phyloP scores from a whole-genome alignment of 2,113 vertebrate species.

The Origma solitaria region DNA sequence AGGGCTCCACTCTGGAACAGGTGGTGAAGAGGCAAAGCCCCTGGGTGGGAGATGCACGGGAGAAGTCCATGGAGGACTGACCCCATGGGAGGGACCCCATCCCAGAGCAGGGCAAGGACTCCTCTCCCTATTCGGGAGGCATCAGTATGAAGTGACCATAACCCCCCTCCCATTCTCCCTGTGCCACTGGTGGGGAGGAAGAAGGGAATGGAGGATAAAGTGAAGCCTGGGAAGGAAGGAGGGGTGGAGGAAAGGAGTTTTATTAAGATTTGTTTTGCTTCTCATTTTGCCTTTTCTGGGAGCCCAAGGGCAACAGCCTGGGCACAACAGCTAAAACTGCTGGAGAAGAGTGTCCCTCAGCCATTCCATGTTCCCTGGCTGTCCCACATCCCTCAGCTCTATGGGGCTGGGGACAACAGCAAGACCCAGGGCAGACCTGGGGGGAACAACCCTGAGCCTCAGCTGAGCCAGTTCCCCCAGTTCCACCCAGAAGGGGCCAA shows the following conservation, averaged over 20 bases:
- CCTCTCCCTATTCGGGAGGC: background rate
- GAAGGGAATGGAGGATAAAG: background rate
- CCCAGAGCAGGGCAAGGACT: background rate
- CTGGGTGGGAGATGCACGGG: background rate
- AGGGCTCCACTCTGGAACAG: background rate
- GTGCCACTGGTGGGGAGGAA: background rate
- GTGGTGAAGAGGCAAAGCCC: background rate
- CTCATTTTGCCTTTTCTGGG: background rate
- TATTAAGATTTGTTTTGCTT: background rate
- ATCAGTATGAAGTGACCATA: background rate
- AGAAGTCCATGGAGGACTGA: background rate
- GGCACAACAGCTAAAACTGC: background rate
- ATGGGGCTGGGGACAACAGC: background rate
- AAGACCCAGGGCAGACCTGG: background rate
- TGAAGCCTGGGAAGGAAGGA: background rate
- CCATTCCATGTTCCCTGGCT: background rate
- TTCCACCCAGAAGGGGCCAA: background rate
- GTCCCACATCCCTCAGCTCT: rapidly evolving
- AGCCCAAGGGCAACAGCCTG: background rate
- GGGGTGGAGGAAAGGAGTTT: background rate
- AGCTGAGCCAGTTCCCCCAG: background rate
- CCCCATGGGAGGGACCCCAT: background rate
- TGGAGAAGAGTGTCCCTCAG: background rate
- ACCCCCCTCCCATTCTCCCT: background rate
- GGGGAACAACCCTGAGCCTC: background rate